Conservation (phyloP, 2,113 vertebrate genomes). For the Melanerpes formicivorus region DNA sequence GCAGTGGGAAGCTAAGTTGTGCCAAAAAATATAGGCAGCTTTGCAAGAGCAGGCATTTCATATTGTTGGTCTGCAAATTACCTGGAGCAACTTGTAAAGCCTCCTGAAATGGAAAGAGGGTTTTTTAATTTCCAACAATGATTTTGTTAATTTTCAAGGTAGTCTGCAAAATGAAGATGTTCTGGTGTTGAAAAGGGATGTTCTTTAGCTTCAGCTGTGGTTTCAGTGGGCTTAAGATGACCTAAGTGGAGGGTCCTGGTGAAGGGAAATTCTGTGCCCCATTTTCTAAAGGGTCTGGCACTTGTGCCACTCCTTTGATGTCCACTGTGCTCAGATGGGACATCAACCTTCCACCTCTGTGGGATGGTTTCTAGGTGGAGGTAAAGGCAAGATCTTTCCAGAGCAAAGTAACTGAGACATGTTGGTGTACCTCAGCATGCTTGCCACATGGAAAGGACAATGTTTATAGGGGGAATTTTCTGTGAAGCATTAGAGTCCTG, state of each 20-base stretch:
- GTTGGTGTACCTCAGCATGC: fast-evolving
- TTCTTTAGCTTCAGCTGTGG: background rate
- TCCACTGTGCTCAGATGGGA: background rate
- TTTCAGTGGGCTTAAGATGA: background rate
- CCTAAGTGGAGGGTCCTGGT: background rate
- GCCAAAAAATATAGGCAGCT: conserved; percentile 49
- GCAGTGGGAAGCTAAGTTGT: background rate
- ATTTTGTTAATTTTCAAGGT: background rate
- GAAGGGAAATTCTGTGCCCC: background rate
- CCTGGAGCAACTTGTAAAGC: conserved; percentile 17
- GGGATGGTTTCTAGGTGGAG: fast-evolving
- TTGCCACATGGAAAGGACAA: fast-evolving
- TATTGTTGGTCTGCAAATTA: background rate
- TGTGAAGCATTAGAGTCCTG: background rate
- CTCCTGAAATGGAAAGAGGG: conserved; percentile 6
- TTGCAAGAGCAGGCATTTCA: conserved; percentile 31
- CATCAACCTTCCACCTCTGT: fast-evolving
- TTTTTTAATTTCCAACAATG: background rate
- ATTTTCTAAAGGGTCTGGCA: background rate
- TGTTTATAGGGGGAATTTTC: background rate
- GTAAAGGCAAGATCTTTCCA: background rate
- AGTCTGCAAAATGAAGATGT: background rate
- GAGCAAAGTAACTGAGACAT: background rate
- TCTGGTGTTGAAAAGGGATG: background rate
- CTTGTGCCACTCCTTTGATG: background rate